Conservation (phyloP, 2,797 vertebrate genomes). For the Coilia nasus region DNA sequence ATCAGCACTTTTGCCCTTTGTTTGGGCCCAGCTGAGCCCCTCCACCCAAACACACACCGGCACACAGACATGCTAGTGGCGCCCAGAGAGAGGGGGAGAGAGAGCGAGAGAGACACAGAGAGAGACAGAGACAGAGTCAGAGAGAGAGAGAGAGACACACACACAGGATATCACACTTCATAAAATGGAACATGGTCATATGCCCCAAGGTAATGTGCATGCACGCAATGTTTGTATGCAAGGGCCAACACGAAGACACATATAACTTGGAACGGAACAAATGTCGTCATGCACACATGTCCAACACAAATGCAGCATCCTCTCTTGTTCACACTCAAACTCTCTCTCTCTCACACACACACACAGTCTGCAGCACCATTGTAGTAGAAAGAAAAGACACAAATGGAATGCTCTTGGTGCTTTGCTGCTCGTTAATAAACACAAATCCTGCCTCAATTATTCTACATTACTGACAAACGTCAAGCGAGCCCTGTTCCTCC, state of each 20-base stretch:
- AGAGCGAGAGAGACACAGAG: no score
- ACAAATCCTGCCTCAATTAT: constrained; percentile 29
- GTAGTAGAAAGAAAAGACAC: neutral
- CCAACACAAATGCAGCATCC: constrained; percentile 24
- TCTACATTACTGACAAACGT: constrained; percentile 32
- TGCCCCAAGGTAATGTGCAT: neutral
- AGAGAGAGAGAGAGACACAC: neutral
- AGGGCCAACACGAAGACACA: constrained; percentile 3
- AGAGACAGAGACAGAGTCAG: constrained; percentile 9
- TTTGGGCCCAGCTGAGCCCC: constrained; percentile 35
- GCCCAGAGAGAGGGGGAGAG: neutral
- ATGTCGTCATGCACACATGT: constrained; percentile 11
- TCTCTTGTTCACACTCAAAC: neutral
- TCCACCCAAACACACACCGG: constrained; percentile 39
- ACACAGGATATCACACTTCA: constrained; percentile 5
- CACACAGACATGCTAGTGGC: constrained; percentile 8
- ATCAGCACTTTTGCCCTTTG: constrained; percentile 67
- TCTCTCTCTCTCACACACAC: neutral
- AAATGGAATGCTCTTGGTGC: constrained; percentile 3
- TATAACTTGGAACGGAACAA: neutral
- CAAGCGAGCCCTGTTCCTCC: neutral
- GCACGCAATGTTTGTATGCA: neutral
- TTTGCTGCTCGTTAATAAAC: neutral
- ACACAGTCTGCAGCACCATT: neutral
- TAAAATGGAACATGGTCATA: neutral